phyloP scores from a whole-genome alignment of 1,140 invertebrate species.

The Diorhabda carinulata region DNA sequence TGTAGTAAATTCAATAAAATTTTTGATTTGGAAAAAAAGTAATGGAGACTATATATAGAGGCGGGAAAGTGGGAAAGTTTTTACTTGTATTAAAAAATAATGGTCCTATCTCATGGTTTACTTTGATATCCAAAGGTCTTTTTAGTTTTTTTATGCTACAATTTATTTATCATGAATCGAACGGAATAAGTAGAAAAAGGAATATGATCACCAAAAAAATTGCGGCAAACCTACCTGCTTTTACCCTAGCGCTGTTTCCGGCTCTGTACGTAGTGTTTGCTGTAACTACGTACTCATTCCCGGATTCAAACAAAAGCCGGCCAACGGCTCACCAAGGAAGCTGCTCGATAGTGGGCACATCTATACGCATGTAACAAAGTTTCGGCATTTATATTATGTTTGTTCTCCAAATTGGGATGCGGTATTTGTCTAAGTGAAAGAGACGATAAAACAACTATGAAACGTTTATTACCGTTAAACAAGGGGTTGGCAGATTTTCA shows the following conservation, averaged over 20 bases:
- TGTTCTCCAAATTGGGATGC: slow-evolving; percentile 23
- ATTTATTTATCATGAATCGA: not conserved
- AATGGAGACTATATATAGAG: too few species aligned
- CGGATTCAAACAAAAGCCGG: slow-evolving; percentile 23
- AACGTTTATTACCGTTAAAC: not conserved
- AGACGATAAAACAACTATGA: slow-evolving; percentile 4
- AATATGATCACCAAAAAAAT: slow-evolving; percentile 7
- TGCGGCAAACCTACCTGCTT: slow-evolving; percentile 13
- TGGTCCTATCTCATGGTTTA: too few species aligned
- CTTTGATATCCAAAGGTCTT: too few species aligned
- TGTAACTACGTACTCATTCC: slow-evolving; percentile 16
- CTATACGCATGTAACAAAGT: slow-evolving; percentile 4
- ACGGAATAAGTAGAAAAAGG: not conserved
- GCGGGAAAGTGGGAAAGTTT: too few species aligned
- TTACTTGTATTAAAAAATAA: too few species aligned
- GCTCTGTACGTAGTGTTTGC: slow-evolving; percentile 16
- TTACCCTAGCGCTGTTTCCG: not conserved
- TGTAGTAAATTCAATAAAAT: too few species aligned
- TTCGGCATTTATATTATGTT: slow-evolving; percentile 19
- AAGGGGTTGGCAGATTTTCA: not conserved
- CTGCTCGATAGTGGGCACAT: slow-evolving; percentile 3
- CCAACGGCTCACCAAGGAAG: slow-evolving; percentile 8
- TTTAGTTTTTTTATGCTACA: too few species aligned
- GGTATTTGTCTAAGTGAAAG: slow-evolving; percentile 23
- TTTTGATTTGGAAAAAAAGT: too few species aligned